phyloP scores from a whole-genome alignment of 2,888 invertebrate genomes.

The Ariolimax columbianus region DNA sequence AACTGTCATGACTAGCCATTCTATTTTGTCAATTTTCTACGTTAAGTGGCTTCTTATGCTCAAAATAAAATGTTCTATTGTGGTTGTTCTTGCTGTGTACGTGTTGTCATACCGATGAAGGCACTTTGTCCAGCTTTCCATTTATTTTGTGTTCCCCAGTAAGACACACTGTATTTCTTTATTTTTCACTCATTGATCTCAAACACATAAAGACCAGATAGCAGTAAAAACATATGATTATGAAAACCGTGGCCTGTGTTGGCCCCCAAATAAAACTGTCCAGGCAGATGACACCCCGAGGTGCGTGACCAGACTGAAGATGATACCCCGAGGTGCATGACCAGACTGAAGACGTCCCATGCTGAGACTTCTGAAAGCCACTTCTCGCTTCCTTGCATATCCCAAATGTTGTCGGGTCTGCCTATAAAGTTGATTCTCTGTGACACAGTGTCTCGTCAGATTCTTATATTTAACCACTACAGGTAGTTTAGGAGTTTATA shows the following conservation, averaged over 20 bases:
- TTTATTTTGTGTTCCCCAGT: not conserved
- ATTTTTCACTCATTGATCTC: not conserved
- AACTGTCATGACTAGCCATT: no score
- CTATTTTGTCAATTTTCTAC: no score
- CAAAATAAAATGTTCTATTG: no score
- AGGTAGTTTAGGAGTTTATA: not conserved
- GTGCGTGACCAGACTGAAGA: not conserved
- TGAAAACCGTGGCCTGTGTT: not conserved
- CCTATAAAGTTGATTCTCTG: not conserved
- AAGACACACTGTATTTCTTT: not conserved
- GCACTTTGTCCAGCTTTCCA: not conserved
- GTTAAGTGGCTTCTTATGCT: no score
- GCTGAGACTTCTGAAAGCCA: slow-evolving; percentile 1
- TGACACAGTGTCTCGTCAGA: not conserved
- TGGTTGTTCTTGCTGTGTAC: no score
- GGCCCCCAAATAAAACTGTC: not conserved
- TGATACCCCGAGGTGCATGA: not conserved
- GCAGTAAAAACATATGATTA: not conserved
- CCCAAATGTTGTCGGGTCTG: not conserved
- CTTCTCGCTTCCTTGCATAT: slow-evolving; percentile 17
- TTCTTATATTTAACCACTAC: not conserved
- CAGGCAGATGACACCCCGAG: not conserved
- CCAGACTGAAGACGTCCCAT: not conserved
- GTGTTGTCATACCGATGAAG: not conserved
- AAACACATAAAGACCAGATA: not conserved